Evolutionary conservation across 2,888 invertebrate genomes (phyloP).

Genomic region (Cephus rjabovi): DNA sequence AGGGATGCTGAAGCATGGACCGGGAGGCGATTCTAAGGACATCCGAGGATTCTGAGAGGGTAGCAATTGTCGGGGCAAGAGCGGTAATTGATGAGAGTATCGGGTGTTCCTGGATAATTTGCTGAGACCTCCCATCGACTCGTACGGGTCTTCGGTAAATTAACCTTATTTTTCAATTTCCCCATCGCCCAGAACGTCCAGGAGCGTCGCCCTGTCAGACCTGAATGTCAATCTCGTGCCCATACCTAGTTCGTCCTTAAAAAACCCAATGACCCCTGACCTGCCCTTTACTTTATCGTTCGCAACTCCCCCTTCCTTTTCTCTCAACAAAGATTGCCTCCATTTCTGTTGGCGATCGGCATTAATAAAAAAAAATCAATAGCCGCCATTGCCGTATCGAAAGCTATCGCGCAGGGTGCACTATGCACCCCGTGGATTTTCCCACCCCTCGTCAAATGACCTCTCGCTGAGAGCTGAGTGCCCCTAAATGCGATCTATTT

Average conservation of each 20-base stretch:
- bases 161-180: constrained; percentile 49
- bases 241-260: not conserved
- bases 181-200: constrained; percentile 10
- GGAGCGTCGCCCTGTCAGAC: not conserved
- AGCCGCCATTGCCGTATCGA: constrained; percentile 23
- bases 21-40: not conserved
- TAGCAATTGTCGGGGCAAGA: constrained; percentile 6
- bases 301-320: too few species aligned
- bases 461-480: constrained; percentile 59
- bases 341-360: constrained; percentile 26
- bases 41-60: not conserved
- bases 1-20: not conserved
- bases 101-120: constrained; percentile 35
- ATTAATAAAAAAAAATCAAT: constrained; percentile 51
- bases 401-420: constrained; percentile 25
- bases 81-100: constrained; percentile 25
- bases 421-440: constrained; percentile 54
- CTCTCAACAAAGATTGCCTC: not conserved
- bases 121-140: constrained; percentile 23
- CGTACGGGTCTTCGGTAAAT: constrained; percentile 30
- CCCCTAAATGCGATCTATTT: constrained; percentile 57
- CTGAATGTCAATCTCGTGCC: not conserved
- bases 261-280: not conserved
- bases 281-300: not conserved
- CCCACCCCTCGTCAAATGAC: constrained; percentile 48